Evolutionary conservation across 2,888 invertebrate species (phyloP), one percentile per base, ranked within the genome.

Genomic region (Ischnus inquisitorius): DNA sequence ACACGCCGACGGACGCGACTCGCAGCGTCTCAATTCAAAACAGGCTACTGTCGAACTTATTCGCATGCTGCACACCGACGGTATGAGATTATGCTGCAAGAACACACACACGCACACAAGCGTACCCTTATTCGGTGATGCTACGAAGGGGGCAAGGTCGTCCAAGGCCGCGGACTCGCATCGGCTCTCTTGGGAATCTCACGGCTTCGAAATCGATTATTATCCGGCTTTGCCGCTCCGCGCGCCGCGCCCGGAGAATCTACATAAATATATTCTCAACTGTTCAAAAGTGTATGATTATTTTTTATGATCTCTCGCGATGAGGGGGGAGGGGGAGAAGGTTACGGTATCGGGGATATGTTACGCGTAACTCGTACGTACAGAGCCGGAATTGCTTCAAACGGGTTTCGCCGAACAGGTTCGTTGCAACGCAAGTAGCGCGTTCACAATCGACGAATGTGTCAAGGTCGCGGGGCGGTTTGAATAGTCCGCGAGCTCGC

Each of bases 131-230:
- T 84, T 84, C 64, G 78, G 80, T 68, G 48, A 64, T 64, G 64
- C 60, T 72, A 62, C 77, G 16, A 22, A 78, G 78, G 78, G 80
- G 74, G 81, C 84, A 84, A 79, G 81, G 84, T 79, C 85, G 79
- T 83, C 62, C 79, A 72, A 80, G 76, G 82, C 85, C 60, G 51
- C 60, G 46, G 74, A 48, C 74, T 74, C 84, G 86, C 88, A 85
- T 84, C 81, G 85, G 85, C 79, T 88, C 88, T 89, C 89, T 88
- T 87, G 89, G 86, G 88, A 88, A 88, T 89, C 88, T 69, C 43
- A 41, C 54, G 65, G 46, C 60, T 51, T 69, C 19, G 48, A 46
- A 80, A 84, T 78, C 84, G 69, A 79, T 81, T 81, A 78, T 78
- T 34, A 80, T 84, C 77, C 57, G 72, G 83, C 25, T 67, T 75